phyloP scores from a whole-genome alignment of 2,797 vertebrate genomes.

The Leptatherina wallacei region DNA sequence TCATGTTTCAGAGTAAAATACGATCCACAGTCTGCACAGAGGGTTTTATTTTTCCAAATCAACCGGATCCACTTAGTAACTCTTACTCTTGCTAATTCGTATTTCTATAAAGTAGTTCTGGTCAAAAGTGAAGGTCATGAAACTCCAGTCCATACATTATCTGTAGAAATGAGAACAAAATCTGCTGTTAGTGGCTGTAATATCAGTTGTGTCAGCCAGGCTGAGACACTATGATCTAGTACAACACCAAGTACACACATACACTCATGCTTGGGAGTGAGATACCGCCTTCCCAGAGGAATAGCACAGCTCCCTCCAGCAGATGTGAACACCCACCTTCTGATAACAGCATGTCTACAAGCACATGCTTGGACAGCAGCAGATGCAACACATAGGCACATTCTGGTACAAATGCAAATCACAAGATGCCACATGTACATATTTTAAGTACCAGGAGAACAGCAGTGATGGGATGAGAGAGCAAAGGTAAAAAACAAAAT shows the following conservation, averaged over 20 bases:
- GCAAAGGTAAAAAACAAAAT: not conserved
- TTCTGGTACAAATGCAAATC: constrained; percentile 23
- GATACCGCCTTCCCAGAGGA: constrained; percentile 25
- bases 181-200: constrained; percentile 33
- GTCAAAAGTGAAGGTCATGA: too few relatives aligned
- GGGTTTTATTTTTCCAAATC: too few relatives aligned
- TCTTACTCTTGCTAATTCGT: too few relatives aligned
- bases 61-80: too few relatives aligned
- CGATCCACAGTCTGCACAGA: too few relatives aligned
- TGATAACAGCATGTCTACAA: not conserved
- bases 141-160: too few relatives aligned
- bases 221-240: constrained; percentile 39
- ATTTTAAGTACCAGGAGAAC: not conserved
- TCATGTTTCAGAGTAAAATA: too few relatives aligned
- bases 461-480: not conserved
- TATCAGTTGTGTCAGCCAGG: constrained; percentile 19
- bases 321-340: constrained; percentile 31
- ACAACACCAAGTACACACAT: constrained; percentile 7
- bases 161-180: constrained; percentile 40
- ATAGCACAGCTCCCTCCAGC: constrained; percentile 18
- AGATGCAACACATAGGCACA: constrained; percentile 11
- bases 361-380: not conserved
- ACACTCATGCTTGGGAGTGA: not conserved
- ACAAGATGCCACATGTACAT: constrained; percentile 1
- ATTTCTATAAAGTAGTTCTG: too few relatives aligned